Conservation (phyloP, 1,140 invertebrate species). For the Gonatopus flavifemur region DNA sequence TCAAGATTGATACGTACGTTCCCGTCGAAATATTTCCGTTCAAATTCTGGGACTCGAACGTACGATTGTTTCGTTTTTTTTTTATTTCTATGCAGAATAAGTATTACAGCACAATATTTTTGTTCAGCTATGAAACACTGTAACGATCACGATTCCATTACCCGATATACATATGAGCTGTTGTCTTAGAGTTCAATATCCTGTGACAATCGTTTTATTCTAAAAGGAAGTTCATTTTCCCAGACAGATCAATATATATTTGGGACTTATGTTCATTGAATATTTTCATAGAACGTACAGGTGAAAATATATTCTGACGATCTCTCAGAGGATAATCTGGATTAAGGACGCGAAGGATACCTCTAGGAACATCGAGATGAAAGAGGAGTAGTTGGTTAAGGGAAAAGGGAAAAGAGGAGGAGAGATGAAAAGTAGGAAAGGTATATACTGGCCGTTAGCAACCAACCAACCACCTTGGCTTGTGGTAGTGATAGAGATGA, state of each 20-base stretch:
- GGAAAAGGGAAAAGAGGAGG: background rate
- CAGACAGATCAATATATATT: slow-evolving; percentile 29
- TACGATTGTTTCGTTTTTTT: too few relatives aligned
- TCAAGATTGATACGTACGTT: too few relatives aligned
- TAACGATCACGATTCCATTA: too few relatives aligned
- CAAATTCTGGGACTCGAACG: too few relatives aligned
- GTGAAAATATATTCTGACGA: slow-evolving; percentile 42
- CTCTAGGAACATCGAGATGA: slow-evolving; percentile 8
- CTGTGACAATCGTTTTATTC: slow-evolving; percentile 3
- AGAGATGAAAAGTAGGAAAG: slow-evolving; percentile 24
- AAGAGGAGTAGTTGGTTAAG: background rate
- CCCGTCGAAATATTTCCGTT: too few relatives aligned
- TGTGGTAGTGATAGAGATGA: slow-evolving; percentile 6
- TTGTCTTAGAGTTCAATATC: background rate
- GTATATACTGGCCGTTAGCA: slow-evolving; percentile 27
- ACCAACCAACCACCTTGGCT: slow-evolving; percentile 4
- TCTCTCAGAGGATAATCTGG: slow-evolving; percentile 42
- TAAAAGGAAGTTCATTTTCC: background rate
- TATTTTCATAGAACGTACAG: slow-evolving; percentile 29
- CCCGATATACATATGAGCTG: too few relatives aligned
- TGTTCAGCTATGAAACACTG: too few relatives aligned
- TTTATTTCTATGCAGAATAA: too few relatives aligned
- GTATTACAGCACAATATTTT: too few relatives aligned
- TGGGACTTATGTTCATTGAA: slow-evolving; percentile 12
- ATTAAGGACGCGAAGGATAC: slow-evolving; percentile 32